Conservation (phyloP, 2,113 vertebrate genomes). For the Rhabdornis inornatus region DNA sequence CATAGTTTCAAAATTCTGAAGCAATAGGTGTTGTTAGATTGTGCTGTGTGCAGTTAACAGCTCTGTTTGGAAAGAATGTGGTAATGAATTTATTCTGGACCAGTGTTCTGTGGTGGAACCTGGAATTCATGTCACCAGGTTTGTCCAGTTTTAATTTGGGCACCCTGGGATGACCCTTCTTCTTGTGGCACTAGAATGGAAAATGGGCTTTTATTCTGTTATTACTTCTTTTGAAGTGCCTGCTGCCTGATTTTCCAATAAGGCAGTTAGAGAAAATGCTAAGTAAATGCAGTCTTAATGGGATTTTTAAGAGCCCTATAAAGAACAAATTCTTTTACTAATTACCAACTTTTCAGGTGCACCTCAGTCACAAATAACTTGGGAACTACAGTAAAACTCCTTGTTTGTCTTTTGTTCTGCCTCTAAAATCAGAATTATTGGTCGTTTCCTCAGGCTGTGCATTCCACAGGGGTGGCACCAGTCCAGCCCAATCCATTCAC, state of each 20-base stretch:
- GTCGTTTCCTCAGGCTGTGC: not conserved
- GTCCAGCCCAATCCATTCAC: not conserved
- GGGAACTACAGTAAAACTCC: not conserved
- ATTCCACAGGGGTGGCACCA: not conserved
- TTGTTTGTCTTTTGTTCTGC: not conserved
- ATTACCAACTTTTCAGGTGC: conserved; percentile 38
- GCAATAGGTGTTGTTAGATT: not conserved
- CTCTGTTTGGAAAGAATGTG: not conserved
- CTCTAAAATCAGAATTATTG: not conserved
- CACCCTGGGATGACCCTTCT: not conserved
- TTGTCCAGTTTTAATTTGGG: not conserved
- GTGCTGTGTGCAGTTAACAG: not conserved
- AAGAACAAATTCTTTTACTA: conserved; percentile 24
- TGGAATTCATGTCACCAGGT: fast-evolving
- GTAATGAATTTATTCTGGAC: not conserved
- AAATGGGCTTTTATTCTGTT: not conserved
- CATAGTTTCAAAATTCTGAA: not conserved
- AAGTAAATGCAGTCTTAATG: conserved; percentile 18
- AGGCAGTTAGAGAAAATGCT: not conserved
- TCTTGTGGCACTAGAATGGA: not conserved
- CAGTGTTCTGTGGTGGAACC: not conserved
- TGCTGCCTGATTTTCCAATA: not conserved
- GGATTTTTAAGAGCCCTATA: conserved; percentile 5
- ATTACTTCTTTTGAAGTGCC: not conserved
- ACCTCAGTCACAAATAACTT: not conserved